Percentiles rank a stretch among this genome's conserved stretches.
phyloP scores from a whole-genome alignment of 2,113 vertebrate genomes.

The Aegithalos caudatus region DNA sequence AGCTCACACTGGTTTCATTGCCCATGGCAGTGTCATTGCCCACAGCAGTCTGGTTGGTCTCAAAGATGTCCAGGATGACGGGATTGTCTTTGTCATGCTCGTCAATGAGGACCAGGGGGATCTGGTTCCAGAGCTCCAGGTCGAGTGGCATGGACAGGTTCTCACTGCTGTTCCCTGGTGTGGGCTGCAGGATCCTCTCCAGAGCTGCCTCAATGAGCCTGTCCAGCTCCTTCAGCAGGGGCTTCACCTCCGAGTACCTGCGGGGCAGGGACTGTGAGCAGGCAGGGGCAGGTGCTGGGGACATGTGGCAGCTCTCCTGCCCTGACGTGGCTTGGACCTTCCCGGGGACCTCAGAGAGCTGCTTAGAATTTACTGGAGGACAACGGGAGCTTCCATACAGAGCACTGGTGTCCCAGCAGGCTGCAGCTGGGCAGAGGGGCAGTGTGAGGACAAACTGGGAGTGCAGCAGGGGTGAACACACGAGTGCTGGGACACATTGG shows the following conservation, averaged over 20 bases:
- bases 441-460: background rate
- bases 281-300: accelerated
- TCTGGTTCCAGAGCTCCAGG: slow-evolving; percentile 73
- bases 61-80: slow-evolving; percentile 64
- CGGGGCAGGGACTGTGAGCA: background rate
- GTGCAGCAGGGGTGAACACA: background rate
- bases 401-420: background rate
- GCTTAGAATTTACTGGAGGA: background rate
- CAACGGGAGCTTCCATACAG: accelerated
- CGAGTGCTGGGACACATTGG: accelerated
- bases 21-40: accelerated
- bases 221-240: slow-evolving; percentile 73
- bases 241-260: slow-evolving; percentile 75
- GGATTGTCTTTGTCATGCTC: slow-evolving; percentile 64
- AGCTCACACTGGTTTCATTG: accelerated
- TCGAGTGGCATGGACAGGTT: background rate
- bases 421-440: background rate
- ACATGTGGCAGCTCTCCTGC: background rate
- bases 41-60: background rate
- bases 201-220: slow-evolving; percentile 67
- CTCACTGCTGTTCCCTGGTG: background rate
- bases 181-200: slow-evolving; percentile 67
- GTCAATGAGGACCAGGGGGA: slow-evolving; percentile 74
- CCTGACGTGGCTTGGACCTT: background rate
- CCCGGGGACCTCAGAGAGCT: accelerated